Base-by-base conservation (phyloP, 2,797 vertebrate genomes). In the Tiaroga cobitis region DNA sequence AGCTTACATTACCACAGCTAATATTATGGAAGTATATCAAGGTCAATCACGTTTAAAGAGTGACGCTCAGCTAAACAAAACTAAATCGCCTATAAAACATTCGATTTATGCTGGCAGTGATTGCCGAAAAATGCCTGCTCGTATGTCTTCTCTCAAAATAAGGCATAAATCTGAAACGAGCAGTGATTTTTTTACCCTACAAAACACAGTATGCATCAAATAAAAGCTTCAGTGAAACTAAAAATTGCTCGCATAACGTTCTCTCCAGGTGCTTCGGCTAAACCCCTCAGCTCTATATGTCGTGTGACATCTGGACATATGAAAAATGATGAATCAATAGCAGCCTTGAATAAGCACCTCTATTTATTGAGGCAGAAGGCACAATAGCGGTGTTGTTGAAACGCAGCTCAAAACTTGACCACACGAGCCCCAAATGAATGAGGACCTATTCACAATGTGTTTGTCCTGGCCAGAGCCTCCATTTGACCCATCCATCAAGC, bases 321-420 rank as follows among this genome's bases (percentile, higher is more conserved):
- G 93, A 90, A 93, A 92, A 93, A 91, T 95, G 92, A 95, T 91
- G 93, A 94, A 94, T 95, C 91, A 92, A 92, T 93, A 92, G 92
- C 91, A 61, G 80, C 90, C 91, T 92, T 95, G 93, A 95, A 95
- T 93, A 93, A 93, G 90, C 91, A 91, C 92, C 87, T 91, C 89
- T 95, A 94, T 95, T 94, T 95, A 95, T 94, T 95, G 93, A 95
- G 88, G 91, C 93, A 83, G 91, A 93, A 92, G 92, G 91, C 92
- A 95, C 93, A 95, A 94, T 90, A 89, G 61, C 85, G 89, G 90
- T 94, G 93, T 94, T 95, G 94, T 95, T 93, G 90, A 91, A 93
- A 92, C 93, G 92, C 91, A 86, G 92, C 92, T 93, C 84, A 91
- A 88, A 92, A 92, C 81, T 74, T 93, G 93, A 90, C 88, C 86